These are phyloP conservation scores for Isoperla grammatica DNA, from an alignment of 2,888 invertebrate genomes.

Conservation along the genomic window DNA sequence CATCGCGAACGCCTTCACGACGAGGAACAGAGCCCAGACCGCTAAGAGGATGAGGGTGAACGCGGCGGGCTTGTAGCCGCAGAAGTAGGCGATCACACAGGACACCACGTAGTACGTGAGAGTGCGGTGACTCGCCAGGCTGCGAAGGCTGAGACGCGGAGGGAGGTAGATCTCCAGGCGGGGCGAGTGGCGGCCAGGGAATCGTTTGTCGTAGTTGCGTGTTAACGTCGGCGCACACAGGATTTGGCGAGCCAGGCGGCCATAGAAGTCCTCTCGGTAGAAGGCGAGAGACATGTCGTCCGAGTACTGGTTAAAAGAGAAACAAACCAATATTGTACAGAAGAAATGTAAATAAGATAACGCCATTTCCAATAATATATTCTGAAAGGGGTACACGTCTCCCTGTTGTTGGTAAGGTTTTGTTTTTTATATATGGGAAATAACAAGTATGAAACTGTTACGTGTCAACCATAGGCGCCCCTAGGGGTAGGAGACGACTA, in stretches of 20 bases:
- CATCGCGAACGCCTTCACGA: conserved; percentile 35
- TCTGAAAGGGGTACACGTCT: no score
- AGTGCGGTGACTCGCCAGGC: conserved; percentile 58
- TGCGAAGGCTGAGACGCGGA: conserved; percentile 61
- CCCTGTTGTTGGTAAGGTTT: no score
- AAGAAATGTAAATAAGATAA: no score
- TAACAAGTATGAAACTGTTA: no score
- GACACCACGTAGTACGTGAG: conserved; percentile 51
- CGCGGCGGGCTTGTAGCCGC: conserved; percentile 50
- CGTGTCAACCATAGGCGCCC: no score
- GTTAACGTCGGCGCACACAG: conserved; percentile 57
- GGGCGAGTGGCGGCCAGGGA: conserved; percentile 48
- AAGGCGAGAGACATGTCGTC: conserved; percentile 60
- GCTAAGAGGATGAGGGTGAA: conserved; percentile 47
- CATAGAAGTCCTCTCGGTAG: conserved; percentile 56
- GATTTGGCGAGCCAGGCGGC: conserved; percentile 57
- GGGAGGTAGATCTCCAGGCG: conserved; percentile 55
- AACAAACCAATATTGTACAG: no score
- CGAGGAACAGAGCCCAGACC: conserved; percentile 48
- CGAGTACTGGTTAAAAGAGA: conserved; percentile 57
- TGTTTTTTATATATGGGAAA: no score
- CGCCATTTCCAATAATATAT: no score
- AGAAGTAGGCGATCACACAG: conserved; percentile 48
- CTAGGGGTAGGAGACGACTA: no score
- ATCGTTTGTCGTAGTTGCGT: conserved; percentile 55